Evolutionary conservation across 2,888 invertebrate species (phyloP), one percentile per base, ranked within the genome.

Genomic region (Helobdella robusta): DNA sequence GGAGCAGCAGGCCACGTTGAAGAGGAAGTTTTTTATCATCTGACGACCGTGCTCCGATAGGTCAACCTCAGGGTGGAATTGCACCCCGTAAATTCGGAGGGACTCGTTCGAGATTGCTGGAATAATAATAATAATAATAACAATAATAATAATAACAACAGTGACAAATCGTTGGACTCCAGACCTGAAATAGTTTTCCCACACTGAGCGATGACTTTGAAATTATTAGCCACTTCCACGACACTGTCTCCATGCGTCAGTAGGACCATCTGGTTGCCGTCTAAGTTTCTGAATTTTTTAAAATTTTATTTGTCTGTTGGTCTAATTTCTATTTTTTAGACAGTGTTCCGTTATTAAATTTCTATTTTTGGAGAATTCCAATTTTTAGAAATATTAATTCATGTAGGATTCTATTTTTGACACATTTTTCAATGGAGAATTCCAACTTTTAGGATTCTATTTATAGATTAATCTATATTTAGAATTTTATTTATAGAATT

Each of bases 51-150:
- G 88, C 18, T 86, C 84, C 0, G 95, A 93, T 74, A 98, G 85
- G 79, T 97, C 95, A 72, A 98, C 90, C 84, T 98, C 97, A 0
- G 97, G 98, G 81, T 98, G 98, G 81, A 98, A 98, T 83, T 98
- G 98, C 69, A 98, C 89, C 34, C 97, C 98, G 77, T 77, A 79
- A 35, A 79, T 69, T 64, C 88, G 85, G 79, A 87, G 83, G 77
- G 89, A 88, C 76, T 94, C 93, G 82, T 91, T 90, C 75, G 89
- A 88, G 75, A 98, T 89, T 66, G 89, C 95, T 82, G 72, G 35
- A 59, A 35, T 35, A 35, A 1, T 2, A 36, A 36, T 2, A 4
- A 8, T 59, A 2, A 4, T 35, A 8, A 59, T 36, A 11, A 59
- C 6, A 18, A 18, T 59, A 3, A 35, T n/a, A 28, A 59, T 2